Conservation (phyloP, 2,888 invertebrate species). For the Trypoxylon attenuatum region DNA sequence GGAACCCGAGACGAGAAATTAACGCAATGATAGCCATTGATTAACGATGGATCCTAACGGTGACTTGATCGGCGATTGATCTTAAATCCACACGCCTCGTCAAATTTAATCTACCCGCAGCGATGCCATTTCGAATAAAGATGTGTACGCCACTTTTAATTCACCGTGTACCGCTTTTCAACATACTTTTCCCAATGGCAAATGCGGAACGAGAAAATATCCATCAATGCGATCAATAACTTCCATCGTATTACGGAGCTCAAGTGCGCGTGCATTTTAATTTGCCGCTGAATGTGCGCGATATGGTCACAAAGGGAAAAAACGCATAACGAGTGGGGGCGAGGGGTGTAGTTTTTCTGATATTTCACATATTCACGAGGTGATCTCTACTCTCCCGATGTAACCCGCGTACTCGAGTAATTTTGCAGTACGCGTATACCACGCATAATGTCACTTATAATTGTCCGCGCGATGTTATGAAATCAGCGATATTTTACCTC, state of each 20-base stretch:
- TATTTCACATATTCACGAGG: not conserved
- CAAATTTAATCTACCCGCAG: not conserved
- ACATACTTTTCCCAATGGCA: not conserved
- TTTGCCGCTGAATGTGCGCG: not conserved
- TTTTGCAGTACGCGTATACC: no score
- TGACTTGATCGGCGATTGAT: not conserved
- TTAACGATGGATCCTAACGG: not conserved
- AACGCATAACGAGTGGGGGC: no score
- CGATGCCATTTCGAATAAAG: not conserved
- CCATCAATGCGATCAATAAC: not conserved
- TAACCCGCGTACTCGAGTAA: not conserved
- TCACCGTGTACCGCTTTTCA: not conserved
- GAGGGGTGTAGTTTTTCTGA: not conserved
- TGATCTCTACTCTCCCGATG: not conserved
- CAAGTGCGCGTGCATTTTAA: not conserved
- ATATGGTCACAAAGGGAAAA: not conserved
- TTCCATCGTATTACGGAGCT: not conserved
- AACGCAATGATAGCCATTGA: not conserved
- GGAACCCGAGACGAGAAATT: not conserved
- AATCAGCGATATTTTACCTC: not conserved
- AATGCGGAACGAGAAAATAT: not conserved
- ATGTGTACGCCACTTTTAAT: not conserved
- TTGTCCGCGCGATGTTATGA: not conserved
- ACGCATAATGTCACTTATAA: not conserved
- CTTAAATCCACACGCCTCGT: not conserved